These are phyloP conservation scores for Lepidocolaptes lacrymiger DNA, from an alignment of 2,797 vertebrate genomes.

Conservation along the genomic window DNA sequence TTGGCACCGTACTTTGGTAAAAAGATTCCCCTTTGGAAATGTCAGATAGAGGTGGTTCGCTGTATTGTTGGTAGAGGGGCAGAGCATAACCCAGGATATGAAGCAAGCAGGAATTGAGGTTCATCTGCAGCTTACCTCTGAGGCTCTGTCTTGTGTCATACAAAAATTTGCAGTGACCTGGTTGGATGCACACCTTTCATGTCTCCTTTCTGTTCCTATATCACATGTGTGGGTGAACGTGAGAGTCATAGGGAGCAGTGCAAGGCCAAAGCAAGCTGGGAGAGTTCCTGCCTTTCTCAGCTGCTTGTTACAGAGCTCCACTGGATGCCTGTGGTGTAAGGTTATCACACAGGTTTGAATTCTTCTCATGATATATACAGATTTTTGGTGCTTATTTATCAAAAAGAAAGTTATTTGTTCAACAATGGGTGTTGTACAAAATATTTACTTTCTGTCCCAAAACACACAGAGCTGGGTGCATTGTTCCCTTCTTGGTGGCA, in stretches of 20 bases:
- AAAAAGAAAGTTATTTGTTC: conserved; percentile 42
- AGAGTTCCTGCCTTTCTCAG: neutral
- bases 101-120: neutral
- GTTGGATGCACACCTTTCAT: neutral
- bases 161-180: neutral
- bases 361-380: neutral
- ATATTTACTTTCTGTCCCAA: conserved; percentile 33
- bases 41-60: neutral
- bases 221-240: rapidly evolving
- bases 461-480: neutral
- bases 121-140: neutral
- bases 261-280: neutral
- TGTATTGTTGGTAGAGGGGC: neutral
- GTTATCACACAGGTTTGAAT: neutral
- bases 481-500: conserved; percentile 23
- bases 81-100: neutral
- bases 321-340: neutral
- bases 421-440: neutral
- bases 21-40: neutral
- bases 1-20: neutral
- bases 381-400: conserved; percentile 31
- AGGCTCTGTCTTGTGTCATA: neutral
- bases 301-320: neutral
- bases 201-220: neutral
- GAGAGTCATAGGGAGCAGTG: neutral